Percentiles rank a stretch among this genome's conserved stretches.
Conservation (phyloP, 2,113 vertebrate genomes). For the Microcebus tavaratra region DNA sequence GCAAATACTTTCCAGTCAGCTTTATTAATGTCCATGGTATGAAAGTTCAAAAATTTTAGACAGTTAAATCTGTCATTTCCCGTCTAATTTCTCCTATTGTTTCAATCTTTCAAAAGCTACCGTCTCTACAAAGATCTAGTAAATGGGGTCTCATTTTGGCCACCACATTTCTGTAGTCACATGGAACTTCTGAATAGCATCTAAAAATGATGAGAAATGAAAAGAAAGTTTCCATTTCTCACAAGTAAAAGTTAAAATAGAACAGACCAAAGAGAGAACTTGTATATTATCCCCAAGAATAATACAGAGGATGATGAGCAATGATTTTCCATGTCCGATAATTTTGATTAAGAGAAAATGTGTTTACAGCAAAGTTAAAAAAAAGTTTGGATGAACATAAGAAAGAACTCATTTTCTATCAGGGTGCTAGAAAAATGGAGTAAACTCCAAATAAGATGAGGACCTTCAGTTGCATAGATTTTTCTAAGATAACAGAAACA, state of each 20-base stretch:
- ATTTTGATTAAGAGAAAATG: constrained; percentile 54
- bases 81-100: constrained; percentile 71
- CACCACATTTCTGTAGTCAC: constrained; percentile 59
- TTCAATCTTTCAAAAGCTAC: constrained; percentile 43
- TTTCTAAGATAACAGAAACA: neutral
- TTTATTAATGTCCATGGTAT: constrained; percentile 54
- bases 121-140: constrained; percentile 53
- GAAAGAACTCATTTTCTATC: neutral
- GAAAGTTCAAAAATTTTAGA: constrained; percentile 38
- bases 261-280: constrained; percentile 32
- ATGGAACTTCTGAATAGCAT: constrained; percentile 62
- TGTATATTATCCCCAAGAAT: constrained; percentile 55
- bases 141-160: constrained; percentile 60
- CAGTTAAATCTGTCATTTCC: constrained; percentile 64
- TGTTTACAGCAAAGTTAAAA: constrained; percentile 18
- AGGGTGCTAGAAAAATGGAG: neutral
- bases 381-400: neutral
- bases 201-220: constrained; percentile 67
- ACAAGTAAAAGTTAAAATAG: constrained; percentile 65
- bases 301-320: constrained; percentile 53
- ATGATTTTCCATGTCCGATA: constrained; percentile 36
- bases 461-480: neutral
- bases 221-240: constrained; percentile 63
- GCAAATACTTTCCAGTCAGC: neutral
- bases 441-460: neutral